Base-by-base conservation (phyloP, 2,113 vertebrate genomes). In the Chrysochloris asiatica region DNA sequence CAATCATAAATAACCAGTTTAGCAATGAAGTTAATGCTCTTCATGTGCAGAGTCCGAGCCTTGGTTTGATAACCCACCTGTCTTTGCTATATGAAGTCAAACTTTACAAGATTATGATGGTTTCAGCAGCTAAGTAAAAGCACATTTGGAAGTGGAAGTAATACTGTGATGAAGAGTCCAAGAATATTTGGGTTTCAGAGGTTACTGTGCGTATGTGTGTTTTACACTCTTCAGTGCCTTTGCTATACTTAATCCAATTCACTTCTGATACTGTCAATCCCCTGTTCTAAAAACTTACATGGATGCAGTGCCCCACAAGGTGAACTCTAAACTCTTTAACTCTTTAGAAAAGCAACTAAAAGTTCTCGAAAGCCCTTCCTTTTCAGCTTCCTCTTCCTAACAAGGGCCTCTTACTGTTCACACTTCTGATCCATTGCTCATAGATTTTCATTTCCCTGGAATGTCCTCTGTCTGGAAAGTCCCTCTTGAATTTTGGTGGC, bases 81-180 rank as follows among this genome's bases (percentile, higher is more conserved):
- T 83, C 90, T 88, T 78, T 45, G 41, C 38, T 72, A 48, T 26
- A 10, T 33, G 36, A 80, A 43, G 78, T 76, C 41, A 80, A 67
- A 65, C 33, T 80, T 79, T 73, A 50, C 16, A 77, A 88, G 73
- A 69, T 65, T 78, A 61, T 92, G 59, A 36, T 85, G 75, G 54
- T 81, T 91, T 84, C 75, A 82, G 76, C 65, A 56, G 59, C 80
- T 83, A 95, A 88, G 65, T 72, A 48, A 75, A 95, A 90, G 50
- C 82, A 88, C 56, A 83, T 88, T 87, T 93, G 76, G 24, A 79
- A 85, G 24, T 73, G 33, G 30, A 82, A 52, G 59, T 26, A 50
- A 78, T 73, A n/a, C 52, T 89, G 17, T 83, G 69, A 86, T 73
- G 81, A 90, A 69, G 36, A 88, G 36, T 78, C 73, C 69, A 47